Evolutionary conservation across 1,140 invertebrate species (phyloP).

Genomic region (Cydia strobilella): DNA sequence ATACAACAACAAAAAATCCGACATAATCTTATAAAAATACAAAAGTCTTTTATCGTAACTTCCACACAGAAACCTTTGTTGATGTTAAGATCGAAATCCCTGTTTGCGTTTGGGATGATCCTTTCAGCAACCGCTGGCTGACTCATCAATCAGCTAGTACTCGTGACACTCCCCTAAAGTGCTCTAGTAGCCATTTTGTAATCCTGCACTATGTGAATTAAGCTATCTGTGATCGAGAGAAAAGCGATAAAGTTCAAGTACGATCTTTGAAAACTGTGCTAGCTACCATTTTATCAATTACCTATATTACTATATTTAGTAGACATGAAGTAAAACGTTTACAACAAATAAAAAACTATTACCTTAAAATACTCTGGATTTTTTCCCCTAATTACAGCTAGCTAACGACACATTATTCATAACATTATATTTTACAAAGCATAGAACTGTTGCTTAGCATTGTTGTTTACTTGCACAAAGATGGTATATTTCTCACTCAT

Average conservation of each 20-base stretch:
- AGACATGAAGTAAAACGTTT: no score
- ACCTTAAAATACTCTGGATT: no score
- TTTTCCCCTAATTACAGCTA: no score
- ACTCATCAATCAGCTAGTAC: slow-evolving; percentile 25
- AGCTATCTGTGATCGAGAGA: not conserved
- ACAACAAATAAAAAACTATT: no score
- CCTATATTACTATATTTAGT: no score
- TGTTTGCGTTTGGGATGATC: slow-evolving; percentile 29
- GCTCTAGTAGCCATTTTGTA: slow-evolving; percentile 7
- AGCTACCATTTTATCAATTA: not conserved
- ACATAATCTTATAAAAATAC: slow-evolving; percentile 18
- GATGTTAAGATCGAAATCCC: slow-evolving; percentile 20
- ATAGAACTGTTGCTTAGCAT: no score
- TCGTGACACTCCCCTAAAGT: not conserved
- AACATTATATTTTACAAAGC: no score
- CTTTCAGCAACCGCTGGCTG: not conserved
- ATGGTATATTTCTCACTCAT: no score
- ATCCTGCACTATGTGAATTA: slow-evolving; percentile 1
- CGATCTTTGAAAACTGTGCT: not conserved
- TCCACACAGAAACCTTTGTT: slow-evolving; percentile 17
- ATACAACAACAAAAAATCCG: slow-evolving; percentile 21
- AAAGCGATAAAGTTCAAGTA: not conserved
- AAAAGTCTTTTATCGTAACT: slow-evolving; percentile 24
- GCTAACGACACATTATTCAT: no score
- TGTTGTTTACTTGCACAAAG: no score